Percentiles rank a stretch among this genome's conserved stretches.
phyloP scores from a whole-genome alignment of 1,140 invertebrate species.

The Brachystomella parvula region DNA sequence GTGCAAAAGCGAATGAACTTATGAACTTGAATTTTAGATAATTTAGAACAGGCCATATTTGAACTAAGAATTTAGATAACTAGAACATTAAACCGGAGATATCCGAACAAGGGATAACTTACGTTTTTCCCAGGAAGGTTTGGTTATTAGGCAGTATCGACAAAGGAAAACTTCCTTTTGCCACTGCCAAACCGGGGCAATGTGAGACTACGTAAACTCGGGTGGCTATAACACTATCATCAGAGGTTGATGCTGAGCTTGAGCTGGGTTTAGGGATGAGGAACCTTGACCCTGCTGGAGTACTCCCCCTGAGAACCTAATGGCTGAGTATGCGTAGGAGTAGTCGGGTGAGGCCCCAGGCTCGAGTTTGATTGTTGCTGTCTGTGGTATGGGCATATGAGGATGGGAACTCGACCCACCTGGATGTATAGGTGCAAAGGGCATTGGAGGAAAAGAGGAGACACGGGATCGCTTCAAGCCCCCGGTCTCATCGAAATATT shows the following conservation, averaged over 20 bases:
- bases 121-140: not conserved
- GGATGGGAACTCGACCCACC: not conserved
- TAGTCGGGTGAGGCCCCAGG: not conserved
- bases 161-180: no score
- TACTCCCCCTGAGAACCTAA: conserved; percentile 15
- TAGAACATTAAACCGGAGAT: no score
- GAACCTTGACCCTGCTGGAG: conserved; percentile 7
- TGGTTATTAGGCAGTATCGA: no score
- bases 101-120: not conserved
- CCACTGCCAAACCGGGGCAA: no score
- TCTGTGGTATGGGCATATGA: conserved; percentile 8
- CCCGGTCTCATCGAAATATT: conserved; percentile 16
- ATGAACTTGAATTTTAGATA: no score
- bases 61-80: no score
- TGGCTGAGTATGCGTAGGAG: conserved; percentile 23
- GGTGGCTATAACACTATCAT: no score
- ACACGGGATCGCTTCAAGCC: conserved; percentile 13
- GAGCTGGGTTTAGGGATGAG: not conserved
- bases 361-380: conserved; percentile 30
- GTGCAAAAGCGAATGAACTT: not conserved
- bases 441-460: not conserved
- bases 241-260: not conserved
- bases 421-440: not conserved
- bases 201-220: no score
- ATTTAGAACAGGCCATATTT: no score